These are phyloP conservation scores for Papilio demoleus DNA, from an alignment of 2,888 invertebrate species.

Conservation along the genomic window DNA sequence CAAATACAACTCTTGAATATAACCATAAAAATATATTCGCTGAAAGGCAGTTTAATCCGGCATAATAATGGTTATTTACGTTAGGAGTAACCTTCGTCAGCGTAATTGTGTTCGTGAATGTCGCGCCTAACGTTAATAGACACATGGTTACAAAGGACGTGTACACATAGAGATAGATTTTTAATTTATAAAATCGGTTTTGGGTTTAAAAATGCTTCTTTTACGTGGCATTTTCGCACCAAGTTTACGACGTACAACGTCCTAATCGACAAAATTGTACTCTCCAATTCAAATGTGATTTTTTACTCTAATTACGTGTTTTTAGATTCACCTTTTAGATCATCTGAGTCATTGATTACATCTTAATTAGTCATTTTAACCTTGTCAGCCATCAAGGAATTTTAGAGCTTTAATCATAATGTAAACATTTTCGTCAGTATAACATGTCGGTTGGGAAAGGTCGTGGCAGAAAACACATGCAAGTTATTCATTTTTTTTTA, in stretches of 20 bases:
- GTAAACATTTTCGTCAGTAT: not conserved
- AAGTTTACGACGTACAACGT: too few species aligned
- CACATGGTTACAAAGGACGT: not conserved
- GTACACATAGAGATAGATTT: not conserved
- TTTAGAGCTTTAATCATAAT: not conserved
- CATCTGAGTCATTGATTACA: not conserved
- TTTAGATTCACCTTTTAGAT: not conserved
- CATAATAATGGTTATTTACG: conserved; percentile 24
- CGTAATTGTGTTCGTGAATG: conserved; percentile 29
- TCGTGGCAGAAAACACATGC: conserved; percentile 18
- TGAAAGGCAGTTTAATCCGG: not conserved
- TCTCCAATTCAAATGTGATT: too few species aligned
- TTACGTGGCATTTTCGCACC: too few species aligned
- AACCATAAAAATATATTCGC: not conserved
- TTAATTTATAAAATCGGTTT: not conserved
- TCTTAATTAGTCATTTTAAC: not conserved
- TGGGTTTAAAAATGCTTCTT: too few species aligned
- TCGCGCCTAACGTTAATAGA: conserved; percentile 19
- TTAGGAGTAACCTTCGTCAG: conserved; percentile 32
- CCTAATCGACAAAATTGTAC: too few species aligned
- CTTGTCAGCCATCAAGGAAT: not conserved
- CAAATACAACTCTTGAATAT: not conserved
- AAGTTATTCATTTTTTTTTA: not conserved
- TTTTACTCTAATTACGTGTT: not conserved
- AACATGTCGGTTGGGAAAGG: conserved; percentile 3